Evolutionary conservation across 2,888 invertebrate genomes (phyloP), one percentile per base, ranked within the genome.

Genomic region (Scelioninae gen. 1): DNA sequence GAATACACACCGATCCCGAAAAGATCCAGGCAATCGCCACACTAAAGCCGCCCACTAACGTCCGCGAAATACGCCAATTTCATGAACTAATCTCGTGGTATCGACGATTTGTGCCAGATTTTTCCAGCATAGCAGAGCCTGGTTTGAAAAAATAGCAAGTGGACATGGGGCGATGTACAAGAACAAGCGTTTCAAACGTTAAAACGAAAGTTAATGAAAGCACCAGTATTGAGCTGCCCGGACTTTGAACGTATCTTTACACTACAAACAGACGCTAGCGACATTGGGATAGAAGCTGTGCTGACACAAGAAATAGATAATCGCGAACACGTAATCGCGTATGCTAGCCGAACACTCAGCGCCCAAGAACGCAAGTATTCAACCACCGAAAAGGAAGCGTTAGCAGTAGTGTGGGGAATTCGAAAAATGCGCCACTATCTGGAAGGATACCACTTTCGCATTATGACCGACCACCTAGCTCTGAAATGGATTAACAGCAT

Each of bases 241-340:
- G 76, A 82, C 31, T 82, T 74, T 60, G 29, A 34, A 1, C 2
- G 9, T 10, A 15, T 34, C 5, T 82, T 82, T 51, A 40, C 16
- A 4, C 47, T 83, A 0, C 83, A 83, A 34, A 80, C 83, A 49
- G 82, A 80, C 40, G 83, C 79, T 0, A 40, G 15, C n/a, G n/a
- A n/a, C n/a, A n/a, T n/a, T n/a, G n/a, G n/a, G n/a, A n/a, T n/a
- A n/a, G n/a, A n/a, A n/a, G n/a, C n/a, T n/a, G n/a, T n/a, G n/a
- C n/a, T n/a, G n/a, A n/a, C n/a, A n/a, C n/a, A n/a, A n/a, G n/a
- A 31, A 6, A 9, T 15, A 7, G 53, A 66, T 0, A 1, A 55
- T 62, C 7, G 32, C 34, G 23, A 83, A 65, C 6, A 34, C 8
- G 56, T 77, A 0, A 77, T 83, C 3, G 69, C 81, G 1, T 81